These are phyloP conservation scores for Platysternon megacephalum DNA, from an alignment of 2,113 vertebrate species.

Conservation along the genomic window DNA sequence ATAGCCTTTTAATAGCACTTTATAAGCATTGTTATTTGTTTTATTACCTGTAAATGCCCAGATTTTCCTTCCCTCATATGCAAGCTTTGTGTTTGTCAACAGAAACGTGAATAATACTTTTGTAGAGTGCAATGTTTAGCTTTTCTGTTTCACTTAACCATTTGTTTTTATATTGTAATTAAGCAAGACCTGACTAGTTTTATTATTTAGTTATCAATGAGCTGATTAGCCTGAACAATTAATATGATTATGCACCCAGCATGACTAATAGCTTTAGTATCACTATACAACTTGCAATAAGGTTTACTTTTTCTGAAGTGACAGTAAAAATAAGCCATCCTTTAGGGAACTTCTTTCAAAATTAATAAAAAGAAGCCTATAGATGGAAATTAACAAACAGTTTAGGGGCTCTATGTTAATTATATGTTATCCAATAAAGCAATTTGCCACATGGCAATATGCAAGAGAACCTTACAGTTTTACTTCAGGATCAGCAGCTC, in stretches of 20 bases:
- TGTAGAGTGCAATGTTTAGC: not conserved
- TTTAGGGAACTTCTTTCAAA: slow-evolving; percentile 52
- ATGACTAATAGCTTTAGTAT: slow-evolving; percentile 55
- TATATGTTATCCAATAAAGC: not conserved
- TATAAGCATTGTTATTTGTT: not conserved
- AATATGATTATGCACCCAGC: slow-evolving; percentile 48
- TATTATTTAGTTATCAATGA: slow-evolving; percentile 48
- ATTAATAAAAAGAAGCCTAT: slow-evolving; percentile 38
- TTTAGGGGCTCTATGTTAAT: slow-evolving; percentile 27
- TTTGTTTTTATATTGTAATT: slow-evolving; percentile 42
- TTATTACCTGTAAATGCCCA: not conserved
- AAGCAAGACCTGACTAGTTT: slow-evolving; percentile 55
- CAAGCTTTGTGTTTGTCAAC: not conserved
- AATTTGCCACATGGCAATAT: slow-evolving; percentile 14
- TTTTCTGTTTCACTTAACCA: not conserved
- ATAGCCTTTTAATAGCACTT: not conserved
- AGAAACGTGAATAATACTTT: not conserved
- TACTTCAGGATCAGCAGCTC: not conserved
- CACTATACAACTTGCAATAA: slow-evolving; percentile 7
- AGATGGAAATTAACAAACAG: slow-evolving; percentile 47
- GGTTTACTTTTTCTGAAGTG: slow-evolving; percentile 34
- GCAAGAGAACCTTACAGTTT: not conserved
- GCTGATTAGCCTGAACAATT: slow-evolving; percentile 58
- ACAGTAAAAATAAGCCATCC: not conserved
- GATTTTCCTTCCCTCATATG: not conserved